Evolutionary conservation across 2,113 vertebrate species (phyloP), one percentile per base, ranked within the genome.

Genomic region (Cercocebus atys): DNA sequence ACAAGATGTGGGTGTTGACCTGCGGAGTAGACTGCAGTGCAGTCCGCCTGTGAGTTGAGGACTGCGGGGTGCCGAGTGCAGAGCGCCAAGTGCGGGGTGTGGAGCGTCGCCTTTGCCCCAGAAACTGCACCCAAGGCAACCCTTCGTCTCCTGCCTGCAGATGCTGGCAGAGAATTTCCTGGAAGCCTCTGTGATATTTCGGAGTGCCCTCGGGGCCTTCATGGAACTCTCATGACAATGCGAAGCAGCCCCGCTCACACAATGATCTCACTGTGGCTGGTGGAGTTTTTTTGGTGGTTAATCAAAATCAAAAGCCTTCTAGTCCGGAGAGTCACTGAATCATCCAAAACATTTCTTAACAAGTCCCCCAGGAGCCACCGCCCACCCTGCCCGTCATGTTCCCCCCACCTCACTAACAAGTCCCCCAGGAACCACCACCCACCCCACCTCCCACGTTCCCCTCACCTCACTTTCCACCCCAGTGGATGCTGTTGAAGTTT

Each of bases 121-220:
- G 97, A 68, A 50, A 40, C 0, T 16, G 55, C 50, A 17, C 52
- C 52, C 18, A 5, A 1, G 30, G 32, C 23, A 17, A 59, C 55
- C 3, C 5, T 20, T 23, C 30, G 25, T 20, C n/a, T 76, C 68
- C 11, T 0, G 1, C n/a, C 23, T 3, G 61, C 20, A 16, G 64
- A 40, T 2, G 13, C 57, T 3, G 93, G 94, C 81, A 84, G 18
- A 64, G 94, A 7, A 11, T 17, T 96, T 96, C 94, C 95, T 88
- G 90, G 98, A 96, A 96, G 57, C 68, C n/a, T 4, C 2, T 25
- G 38, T 2, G 78, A 79, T 50, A 27, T 35, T 84, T 93, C 3
- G 1, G 64, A 22, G 57, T 0, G 68, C 88, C 88, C 59, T 25
- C 0, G 0, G 16, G 61, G 80, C 52, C 80, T 90, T 91, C 97